Percentiles rank a stretch among this genome's conserved stretches.
Evolutionary conservation across 2,113 vertebrate genomes (phyloP).

Genomic region (Oophaga pumilio): DNA sequence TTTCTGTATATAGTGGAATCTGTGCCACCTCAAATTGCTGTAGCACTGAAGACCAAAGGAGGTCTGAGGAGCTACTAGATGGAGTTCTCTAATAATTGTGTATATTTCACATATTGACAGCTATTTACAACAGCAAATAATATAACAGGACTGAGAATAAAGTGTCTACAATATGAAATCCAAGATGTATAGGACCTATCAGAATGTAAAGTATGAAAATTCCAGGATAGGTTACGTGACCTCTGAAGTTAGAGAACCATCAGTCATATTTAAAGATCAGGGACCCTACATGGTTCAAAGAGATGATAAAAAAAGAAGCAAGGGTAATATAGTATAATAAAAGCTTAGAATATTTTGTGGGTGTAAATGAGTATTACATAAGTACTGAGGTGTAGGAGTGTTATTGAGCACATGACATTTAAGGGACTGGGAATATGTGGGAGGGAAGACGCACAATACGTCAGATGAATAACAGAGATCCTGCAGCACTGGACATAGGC

Average conservation of each 20-base stretch:
- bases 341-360: neutral
- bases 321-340: neutral
- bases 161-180: neutral
- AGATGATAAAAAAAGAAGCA: neutral
- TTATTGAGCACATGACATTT: neutral
- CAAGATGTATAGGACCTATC: neutral
- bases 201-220: neutral
- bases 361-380: neutral
- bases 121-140: neutral
- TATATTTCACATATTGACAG: neutral
- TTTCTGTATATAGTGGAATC: too few relatives aligned
- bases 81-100: too few relatives aligned
- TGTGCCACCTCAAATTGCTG: too few relatives aligned
- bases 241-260: neutral
- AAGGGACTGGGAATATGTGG: neutral
- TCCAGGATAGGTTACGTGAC: neutral
- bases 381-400: neutral
- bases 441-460: neutral
- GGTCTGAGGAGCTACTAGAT: too few relatives aligned
- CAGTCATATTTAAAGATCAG: conserved; percentile 1
- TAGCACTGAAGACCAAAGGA: too few relatives aligned
- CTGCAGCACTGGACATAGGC: neutral
- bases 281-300: neutral
- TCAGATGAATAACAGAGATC: neutral
- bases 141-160: neutral